Evolutionary conservation across 2,113 vertebrate genomes (phyloP).

Genomic region (Ramphastos sulfuratus): DNA sequence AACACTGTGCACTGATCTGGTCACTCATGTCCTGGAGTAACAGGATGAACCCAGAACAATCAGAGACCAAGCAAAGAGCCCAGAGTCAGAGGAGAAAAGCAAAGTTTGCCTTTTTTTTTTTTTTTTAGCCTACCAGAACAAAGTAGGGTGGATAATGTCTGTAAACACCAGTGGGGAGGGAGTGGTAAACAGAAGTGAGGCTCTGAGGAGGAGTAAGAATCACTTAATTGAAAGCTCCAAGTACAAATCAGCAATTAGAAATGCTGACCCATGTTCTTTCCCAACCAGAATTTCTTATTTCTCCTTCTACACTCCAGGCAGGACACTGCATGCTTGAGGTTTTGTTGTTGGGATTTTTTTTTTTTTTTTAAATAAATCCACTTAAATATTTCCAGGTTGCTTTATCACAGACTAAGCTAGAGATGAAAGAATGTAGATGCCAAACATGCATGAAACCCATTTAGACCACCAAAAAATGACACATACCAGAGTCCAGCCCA

Average conservation of each 20-base stretch:
- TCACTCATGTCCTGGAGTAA: background rate
- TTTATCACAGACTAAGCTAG: background rate
- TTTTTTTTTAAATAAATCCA: background rate
- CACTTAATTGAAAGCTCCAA: conserved; percentile 27
- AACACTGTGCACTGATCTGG: background rate
- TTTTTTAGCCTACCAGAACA: background rate
- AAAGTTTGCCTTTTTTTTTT: background rate
- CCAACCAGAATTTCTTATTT: background rate
- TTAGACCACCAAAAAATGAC: background rate
- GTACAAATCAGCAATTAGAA: conserved; percentile 25
- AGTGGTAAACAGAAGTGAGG: background rate
- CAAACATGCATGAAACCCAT: background rate
- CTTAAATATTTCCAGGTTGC: background rate
- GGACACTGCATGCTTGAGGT: background rate
- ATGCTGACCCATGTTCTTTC: background rate
- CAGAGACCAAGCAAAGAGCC: background rate
- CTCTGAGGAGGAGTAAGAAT: background rate
- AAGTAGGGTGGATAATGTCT: background rate
- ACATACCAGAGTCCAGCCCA: background rate
- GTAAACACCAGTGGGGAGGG: background rate
- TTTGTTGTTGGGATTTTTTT: background rate
- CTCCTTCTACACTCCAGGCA: background rate
- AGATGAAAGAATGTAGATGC: background rate
- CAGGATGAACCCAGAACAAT: background rate
- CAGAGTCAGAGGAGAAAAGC: background rate